These are phyloP conservation scores for Procavia capensis DNA, from an alignment of 2,113 vertebrate genomes.

Conservation along the genomic window DNA sequence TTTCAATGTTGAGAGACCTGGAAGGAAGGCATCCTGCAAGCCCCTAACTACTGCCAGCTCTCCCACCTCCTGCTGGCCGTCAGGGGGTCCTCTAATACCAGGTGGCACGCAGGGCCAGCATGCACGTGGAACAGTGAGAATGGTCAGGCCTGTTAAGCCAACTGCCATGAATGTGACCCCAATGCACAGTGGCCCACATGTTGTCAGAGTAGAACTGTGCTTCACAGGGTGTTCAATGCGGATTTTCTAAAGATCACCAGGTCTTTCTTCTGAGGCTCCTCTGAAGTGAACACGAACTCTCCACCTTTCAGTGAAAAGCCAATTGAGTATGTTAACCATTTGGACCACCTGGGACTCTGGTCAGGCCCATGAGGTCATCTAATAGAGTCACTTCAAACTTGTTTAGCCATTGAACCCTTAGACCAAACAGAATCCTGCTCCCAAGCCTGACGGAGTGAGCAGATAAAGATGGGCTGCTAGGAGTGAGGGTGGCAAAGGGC, in stretches of 20 bases:
- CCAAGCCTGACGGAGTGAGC: background rate
- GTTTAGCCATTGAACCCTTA: background rate
- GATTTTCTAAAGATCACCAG: background rate
- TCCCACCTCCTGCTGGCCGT: background rate
- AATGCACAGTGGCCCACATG: background rate
- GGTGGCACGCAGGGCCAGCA: background rate
- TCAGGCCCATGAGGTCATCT: background rate
- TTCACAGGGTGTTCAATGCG: background rate
- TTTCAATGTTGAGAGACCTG: background rate
- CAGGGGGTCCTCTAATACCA: background rate
- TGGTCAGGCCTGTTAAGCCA: background rate
- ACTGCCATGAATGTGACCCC: background rate
- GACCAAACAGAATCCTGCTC: background rate
- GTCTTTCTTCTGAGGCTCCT: background rate
- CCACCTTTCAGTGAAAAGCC: background rate
- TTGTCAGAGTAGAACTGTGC: background rate
- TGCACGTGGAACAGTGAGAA: background rate
- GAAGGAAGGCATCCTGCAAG: background rate
- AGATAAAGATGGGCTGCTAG: background rate
- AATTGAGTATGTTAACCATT: background rate
- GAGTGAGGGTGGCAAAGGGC: background rate
- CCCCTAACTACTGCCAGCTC: background rate
- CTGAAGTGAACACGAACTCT: background rate
- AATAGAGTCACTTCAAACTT: background rate
- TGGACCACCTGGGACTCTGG: background rate